phyloP scores from a whole-genome alignment of 2,113 vertebrate genomes.

The Albula goreensis region DNA sequence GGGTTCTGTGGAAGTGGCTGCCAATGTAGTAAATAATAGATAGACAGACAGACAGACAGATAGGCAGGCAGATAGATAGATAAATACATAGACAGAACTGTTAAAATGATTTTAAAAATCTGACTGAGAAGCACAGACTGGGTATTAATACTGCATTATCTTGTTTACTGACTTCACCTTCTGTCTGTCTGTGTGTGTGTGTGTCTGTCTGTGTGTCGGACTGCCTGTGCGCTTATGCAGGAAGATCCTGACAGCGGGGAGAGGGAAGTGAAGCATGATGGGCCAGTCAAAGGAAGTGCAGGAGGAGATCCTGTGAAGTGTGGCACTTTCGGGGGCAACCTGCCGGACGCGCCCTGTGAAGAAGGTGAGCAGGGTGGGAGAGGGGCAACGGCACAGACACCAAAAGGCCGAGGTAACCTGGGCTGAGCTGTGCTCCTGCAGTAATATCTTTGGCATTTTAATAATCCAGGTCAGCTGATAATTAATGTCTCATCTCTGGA shows the following conservation, averaged over 20 bases:
- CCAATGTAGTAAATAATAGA: constrained; percentile 63
- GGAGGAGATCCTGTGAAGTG: constrained; percentile 59
- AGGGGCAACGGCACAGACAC: constrained; percentile 41
- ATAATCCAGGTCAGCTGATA: constrained; percentile 64
- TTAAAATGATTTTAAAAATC: too few relatives aligned
- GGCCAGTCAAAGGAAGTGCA: constrained; percentile 63
- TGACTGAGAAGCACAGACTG: background rate
- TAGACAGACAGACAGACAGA: constrained; percentile 52
- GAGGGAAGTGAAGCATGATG: constrained; percentile 59
- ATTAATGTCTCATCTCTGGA: constrained; percentile 24
- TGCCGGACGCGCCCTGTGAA: constrained; percentile 66
- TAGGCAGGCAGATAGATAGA: too few relatives aligned
- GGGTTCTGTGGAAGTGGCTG: constrained; percentile 59
- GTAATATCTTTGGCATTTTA: constrained; percentile 62
- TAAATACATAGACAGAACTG: constrained; percentile 58
- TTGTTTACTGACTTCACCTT: constrained; percentile 32
- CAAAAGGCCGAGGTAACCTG: constrained; percentile 44
- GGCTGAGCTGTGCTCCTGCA: constrained; percentile 2
- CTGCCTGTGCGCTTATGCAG: constrained; percentile 65
- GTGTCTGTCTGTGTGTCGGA: constrained; percentile 59
- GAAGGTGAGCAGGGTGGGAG: constrained; percentile 64
- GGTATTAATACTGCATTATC: background rate
- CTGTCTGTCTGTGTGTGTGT: constrained; percentile 45
- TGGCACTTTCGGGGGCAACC: constrained; percentile 59
- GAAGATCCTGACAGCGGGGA: constrained; percentile 60